Evolutionary conservation across 2,888 invertebrate genomes (phyloP).

Genomic region (Drosophila fulvimacula): DNA sequence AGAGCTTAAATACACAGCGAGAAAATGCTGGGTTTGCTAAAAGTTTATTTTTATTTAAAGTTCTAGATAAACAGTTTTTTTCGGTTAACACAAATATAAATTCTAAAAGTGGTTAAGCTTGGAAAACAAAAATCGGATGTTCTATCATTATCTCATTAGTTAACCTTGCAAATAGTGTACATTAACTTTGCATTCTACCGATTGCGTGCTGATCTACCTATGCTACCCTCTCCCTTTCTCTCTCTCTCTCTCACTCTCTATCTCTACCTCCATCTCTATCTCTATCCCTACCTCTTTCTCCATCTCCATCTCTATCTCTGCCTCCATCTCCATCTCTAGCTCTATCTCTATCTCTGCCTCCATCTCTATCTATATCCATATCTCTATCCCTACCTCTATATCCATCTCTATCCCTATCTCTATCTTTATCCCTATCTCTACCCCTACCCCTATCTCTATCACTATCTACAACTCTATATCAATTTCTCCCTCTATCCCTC

Average conservation of each 20-base stretch:
- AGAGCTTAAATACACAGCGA: constrained; percentile 9
- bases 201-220: constrained; percentile 26
- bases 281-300: background rate
- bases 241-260: background rate
- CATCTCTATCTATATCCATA: constrained; percentile 1
- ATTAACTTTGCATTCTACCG: constrained; percentile 7
- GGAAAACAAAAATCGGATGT: no score
- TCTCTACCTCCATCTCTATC: no score
- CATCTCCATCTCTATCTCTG: background rate
- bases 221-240: constrained; percentile 1
- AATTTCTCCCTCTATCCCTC: background rate
- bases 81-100: background rate
- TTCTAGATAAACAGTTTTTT: background rate
- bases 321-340: no score
- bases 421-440: no score
- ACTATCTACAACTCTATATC: no score
- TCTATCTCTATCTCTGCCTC: background rate
- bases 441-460: constrained; percentile 1
- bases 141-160: constrained; percentile 14
- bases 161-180: constrained; percentile 34
- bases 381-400: background rate
- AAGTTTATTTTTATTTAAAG: background rate
- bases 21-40: background rate
- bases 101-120: background rate
- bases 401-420: no score